Evolutionary conservation across 1,140 invertebrate genomes (phyloP), one percentile per base, ranked within the genome.

Genomic region (Pogonomyrmex barbatus): DNA sequence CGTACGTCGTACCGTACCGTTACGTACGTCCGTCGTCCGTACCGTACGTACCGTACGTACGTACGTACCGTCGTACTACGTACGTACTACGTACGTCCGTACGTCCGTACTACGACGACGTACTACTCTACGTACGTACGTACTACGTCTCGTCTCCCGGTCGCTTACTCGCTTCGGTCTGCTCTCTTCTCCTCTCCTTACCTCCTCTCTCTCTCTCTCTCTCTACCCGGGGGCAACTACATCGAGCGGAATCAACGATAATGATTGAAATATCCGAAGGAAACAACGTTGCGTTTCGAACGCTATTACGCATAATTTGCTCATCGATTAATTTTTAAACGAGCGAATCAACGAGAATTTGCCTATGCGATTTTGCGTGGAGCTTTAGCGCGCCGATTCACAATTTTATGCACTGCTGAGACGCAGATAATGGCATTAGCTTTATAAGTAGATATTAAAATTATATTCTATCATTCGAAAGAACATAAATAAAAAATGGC

Each of bases 231-330:
- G 73, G 52, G 60, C 70, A 8, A 85, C 30, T 63, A 60, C 54
- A 60, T 78, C 65, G 62, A 88, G n/a, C 65, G 14, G 24, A 81
- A 81, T 47, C 65, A 45, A 45, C 39, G 65, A 2, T 71, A 71
- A 82, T 17, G 30, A 82, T 82, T 71, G 78, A 82, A 82, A 58
- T 24, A 30, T 71, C 52, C 24, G 39, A 70, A 81, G 54, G n/a
- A 39, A 79, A 47, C 24, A 6, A 30, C 39, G 5, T 9, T 70
- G n/a, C 39, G 8, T 39, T 10, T 6, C 60, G 24, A 60, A 30
- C 17, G 45, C 50, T 65, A 65, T 42, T 36, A 5, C 76, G 45
- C 58, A 17, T 50, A 45, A 67, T 67, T 42, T 65, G 12, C 39
- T 50, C 10, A 52, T 24, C 30, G 24, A 39, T 54, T 54, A 5